Evolutionary conservation across 2,113 vertebrate species (phyloP).

Genomic region (Climacteris rufus): DNA sequence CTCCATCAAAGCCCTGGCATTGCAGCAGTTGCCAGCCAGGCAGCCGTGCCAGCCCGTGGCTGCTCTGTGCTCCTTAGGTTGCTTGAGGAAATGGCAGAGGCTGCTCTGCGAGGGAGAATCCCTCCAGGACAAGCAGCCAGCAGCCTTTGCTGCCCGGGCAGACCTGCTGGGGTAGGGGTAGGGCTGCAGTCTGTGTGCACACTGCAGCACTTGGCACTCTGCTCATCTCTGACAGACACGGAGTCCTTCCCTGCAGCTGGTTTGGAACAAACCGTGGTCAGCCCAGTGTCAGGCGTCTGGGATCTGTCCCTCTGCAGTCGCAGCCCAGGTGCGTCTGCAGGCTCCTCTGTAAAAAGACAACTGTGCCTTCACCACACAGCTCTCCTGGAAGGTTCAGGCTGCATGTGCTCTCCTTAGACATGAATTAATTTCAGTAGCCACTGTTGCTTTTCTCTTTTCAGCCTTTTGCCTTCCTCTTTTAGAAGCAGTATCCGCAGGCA

Average conservation of each 20-base stretch:
- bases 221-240: fast-evolving
- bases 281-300: fast-evolving
- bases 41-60: neutral
- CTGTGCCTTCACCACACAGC: neutral
- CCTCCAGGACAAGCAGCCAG: neutral
- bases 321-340: neutral
- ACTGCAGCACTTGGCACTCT: fast-evolving
- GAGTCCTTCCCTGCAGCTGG: neutral
- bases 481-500: neutral
- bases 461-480: neutral
- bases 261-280: neutral
- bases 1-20: neutral
- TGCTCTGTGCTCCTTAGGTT: neutral
- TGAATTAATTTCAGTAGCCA: neutral
- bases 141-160: neutral
- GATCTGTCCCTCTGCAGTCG: neutral
- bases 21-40: neutral
- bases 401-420: neutral
- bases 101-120: no score
- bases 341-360: neutral
- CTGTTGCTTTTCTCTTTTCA: neutral
- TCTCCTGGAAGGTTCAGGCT: neutral
- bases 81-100: neutral
- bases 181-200: neutral
- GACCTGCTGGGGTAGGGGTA: neutral